phyloP scores from a whole-genome alignment of 2,797 vertebrate genomes.

The Dendrocincla tyrannina region DNA sequence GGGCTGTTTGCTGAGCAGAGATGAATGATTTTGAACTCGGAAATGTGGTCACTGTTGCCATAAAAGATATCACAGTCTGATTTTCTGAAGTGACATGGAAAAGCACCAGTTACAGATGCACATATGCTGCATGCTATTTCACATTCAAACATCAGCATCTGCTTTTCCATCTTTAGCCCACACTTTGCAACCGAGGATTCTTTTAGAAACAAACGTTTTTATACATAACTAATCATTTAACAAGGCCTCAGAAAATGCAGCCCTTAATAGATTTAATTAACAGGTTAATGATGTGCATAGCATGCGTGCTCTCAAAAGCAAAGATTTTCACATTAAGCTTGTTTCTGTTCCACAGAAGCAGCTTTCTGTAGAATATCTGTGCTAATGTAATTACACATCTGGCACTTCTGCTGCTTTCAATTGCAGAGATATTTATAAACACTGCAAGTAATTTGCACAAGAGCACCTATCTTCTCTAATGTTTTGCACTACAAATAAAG shows the following conservation, averaged over 20 bases:
- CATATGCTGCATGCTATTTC: background rate
- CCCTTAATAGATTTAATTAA: constrained; percentile 54
- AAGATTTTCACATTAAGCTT: constrained; percentile 54
- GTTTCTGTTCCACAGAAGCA: constrained; percentile 27
- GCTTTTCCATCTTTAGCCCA: background rate
- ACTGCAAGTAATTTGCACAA: constrained; percentile 47
- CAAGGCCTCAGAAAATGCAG: constrained; percentile 37
- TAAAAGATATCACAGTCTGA: rapidly evolving
- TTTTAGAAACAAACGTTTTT: background rate
- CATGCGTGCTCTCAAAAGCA: constrained; percentile 19
- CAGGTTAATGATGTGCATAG: constrained; percentile 61
- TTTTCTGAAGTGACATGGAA: background rate
- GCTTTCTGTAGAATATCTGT: constrained; percentile 43
- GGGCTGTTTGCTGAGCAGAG: background rate
- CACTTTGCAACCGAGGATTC: background rate
- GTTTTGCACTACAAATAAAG: constrained; percentile 32
- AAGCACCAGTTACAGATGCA: background rate
- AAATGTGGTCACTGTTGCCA: background rate
- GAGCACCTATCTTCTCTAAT: constrained; percentile 14
- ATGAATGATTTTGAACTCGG: background rate
- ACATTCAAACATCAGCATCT: background rate
- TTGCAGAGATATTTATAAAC: constrained; percentile 46
- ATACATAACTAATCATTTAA: constrained; percentile 34
- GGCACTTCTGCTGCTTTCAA: constrained; percentile 44
- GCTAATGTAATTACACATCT: constrained; percentile 62